Conservation (phyloP, 1,140 invertebrate species). For the Chrysopa pallens region DNA sequence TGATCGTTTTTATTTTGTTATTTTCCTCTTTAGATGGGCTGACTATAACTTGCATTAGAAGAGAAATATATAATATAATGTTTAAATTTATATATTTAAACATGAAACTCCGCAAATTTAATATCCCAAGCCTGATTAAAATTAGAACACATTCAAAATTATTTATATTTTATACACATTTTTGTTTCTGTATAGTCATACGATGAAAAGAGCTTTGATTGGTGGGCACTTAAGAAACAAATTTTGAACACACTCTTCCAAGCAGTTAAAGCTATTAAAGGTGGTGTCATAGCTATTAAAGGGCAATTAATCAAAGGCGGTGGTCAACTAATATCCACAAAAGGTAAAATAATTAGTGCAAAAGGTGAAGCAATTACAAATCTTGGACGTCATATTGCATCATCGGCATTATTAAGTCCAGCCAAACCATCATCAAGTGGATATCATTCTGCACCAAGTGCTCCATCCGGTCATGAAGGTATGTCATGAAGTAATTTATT, state of each 20-base stretch:
- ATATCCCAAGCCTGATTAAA: background rate
- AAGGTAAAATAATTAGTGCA: conserved; percentile 48
- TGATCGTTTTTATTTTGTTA: conserved; percentile 14
- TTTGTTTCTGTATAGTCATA: conserved; percentile 19
- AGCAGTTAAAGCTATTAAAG: conserved; percentile 69
- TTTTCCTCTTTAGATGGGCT: conserved; percentile 2
- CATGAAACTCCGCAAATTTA: background rate
- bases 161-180: too few relatives aligned
- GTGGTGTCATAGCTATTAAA: conserved; percentile 63
- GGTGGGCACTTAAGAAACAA: conserved; percentile 61
- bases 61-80: background rate
- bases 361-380: conserved; percentile 57
- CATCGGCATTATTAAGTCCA: conserved; percentile 42
- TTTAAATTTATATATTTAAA: background rate
- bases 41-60: background rate
- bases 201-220: conserved; percentile 37
- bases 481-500: background rate
- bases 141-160: background rate
- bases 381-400: conserved; percentile 55
- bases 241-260: conserved; percentile 61
- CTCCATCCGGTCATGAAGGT: conserved; percentile 10
- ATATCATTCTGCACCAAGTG: conserved; percentile 1
- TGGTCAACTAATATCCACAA: conserved; percentile 50
- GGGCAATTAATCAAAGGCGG: conserved; percentile 70
- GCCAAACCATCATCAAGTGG: conserved; percentile 16